A percentile compares a stretch with the other conserved stretches of the same genome.
Conservation (phyloP, 2,797 vertebrate species). For the Rhynchotus rufescens region DNA sequence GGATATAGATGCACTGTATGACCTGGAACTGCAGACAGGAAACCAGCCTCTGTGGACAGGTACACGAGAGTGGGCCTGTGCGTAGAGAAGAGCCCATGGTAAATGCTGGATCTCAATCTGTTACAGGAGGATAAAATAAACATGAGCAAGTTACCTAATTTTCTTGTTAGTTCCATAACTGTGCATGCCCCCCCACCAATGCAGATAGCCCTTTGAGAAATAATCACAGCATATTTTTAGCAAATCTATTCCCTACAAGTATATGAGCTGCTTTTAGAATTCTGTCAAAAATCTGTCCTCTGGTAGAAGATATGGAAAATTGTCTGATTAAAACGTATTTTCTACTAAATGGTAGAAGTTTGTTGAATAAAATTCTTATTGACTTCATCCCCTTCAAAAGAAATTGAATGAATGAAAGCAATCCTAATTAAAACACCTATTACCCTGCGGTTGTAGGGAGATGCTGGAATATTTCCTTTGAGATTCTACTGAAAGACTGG, state of each 20-base stretch:
- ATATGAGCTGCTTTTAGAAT: background rate
- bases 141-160: background rate
- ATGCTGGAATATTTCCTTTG: background rate
- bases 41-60: background rate
- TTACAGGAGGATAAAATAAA: constrained; percentile 16
- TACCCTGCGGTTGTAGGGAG: background rate
- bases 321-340: background rate
- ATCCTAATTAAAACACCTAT: background rate
- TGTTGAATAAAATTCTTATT: background rate
- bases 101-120: background rate
- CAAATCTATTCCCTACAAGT: background rate
- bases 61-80: background rate
- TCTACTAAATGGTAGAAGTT: background rate
- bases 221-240: background rate
- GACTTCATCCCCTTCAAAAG: background rate
- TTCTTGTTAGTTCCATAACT: background rate
- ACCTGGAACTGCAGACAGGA: background rate
- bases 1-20: background rate
- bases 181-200: background rate
- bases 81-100: background rate
- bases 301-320: background rate
- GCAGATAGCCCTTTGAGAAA: background rate
- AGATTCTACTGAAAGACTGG: background rate
- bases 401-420: background rate
- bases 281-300: background rate